phyloP scores from a whole-genome alignment of 1,140 invertebrate genomes.

The Pseudomyrmex cubaensis region DNA sequence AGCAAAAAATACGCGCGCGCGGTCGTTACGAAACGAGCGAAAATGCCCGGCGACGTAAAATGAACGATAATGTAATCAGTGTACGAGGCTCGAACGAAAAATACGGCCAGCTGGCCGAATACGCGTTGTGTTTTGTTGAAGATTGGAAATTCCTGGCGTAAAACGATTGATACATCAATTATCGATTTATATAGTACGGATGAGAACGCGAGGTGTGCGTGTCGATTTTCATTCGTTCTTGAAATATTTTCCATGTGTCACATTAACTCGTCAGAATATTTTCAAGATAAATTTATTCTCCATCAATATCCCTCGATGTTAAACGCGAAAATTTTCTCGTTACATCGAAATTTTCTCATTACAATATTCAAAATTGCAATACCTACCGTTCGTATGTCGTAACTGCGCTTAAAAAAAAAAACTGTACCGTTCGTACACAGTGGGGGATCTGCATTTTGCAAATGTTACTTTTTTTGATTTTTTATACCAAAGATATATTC shows the following conservation, averaged over 20 bases:
- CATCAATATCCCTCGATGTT: neutral
- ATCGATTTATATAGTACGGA: constrained; percentile 28
- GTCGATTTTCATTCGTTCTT: constrained; percentile 11
- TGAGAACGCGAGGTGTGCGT: neutral
- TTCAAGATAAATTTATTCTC: neutral
- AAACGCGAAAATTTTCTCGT: neutral
- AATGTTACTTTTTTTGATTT: constrained; percentile 58
- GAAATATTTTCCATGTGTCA: neutral
- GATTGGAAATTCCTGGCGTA: constrained; percentile 37
- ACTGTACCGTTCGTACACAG: neutral
- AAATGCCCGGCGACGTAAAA: constrained; percentile 48
- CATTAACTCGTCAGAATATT: constrained; percentile 10
- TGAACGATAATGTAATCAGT: constrained; percentile 65
- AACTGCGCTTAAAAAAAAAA: constrained; percentile 43
- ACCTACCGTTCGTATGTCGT: neutral
- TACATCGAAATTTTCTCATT: constrained; percentile 19
- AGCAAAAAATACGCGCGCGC: constrained; percentile 12
- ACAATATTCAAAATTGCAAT: too few relatives aligned
- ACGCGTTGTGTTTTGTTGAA: constrained; percentile 30
- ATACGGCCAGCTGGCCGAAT: constrained; percentile 17
- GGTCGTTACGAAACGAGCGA: constrained; percentile 25
- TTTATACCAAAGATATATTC: constrained; percentile 55
- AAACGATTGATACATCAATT: constrained; percentile 31
- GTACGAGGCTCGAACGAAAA: constrained; percentile 21
- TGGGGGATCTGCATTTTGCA: neutral